Evolutionary conservation across 2,888 invertebrate genomes (phyloP).

Genomic region (Amiota mariae): DNA sequence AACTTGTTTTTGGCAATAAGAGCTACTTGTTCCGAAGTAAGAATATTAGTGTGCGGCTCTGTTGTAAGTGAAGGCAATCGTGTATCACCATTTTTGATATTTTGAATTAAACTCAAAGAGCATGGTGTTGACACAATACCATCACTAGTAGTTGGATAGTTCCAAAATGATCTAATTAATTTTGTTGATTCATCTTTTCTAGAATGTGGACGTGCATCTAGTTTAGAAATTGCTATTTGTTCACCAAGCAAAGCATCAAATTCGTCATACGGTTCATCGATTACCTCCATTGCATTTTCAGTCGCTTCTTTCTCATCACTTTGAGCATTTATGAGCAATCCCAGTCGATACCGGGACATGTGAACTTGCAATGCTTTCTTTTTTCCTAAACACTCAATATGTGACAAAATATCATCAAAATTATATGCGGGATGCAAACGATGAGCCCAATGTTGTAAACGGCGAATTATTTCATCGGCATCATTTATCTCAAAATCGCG

Average conservation of each 20-base stretch:
- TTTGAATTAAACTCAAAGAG: slow-evolving; percentile 34
- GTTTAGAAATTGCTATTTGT: slow-evolving; percentile 77
- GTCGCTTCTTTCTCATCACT: slow-evolving; percentile 74
- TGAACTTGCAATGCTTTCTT: slow-evolving; percentile 86
- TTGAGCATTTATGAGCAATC: slow-evolving; percentile 71
- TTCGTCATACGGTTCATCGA: slow-evolving; percentile 76
- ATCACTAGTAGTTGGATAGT: slow-evolving; percentile 65
- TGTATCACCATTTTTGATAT: slow-evolving; percentile 43
- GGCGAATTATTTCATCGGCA: slow-evolving; percentile 84
- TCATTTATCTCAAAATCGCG: slow-evolving; percentile 89
- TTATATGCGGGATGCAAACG: slow-evolving; percentile 90
- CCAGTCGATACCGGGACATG: slow-evolving; percentile 77
- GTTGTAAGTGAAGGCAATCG: slow-evolving; percentile 53
- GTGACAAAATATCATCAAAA: slow-evolving; percentile 89
- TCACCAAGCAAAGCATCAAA: slow-evolving; percentile 79
- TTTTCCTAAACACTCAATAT: slow-evolving; percentile 85
- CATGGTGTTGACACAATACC: slow-evolving; percentile 67
- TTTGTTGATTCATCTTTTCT: slow-evolving; percentile 43
- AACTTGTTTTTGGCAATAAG: slow-evolving; percentile 81
- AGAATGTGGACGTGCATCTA: slow-evolving; percentile 54
- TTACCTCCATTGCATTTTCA: slow-evolving; percentile 60
- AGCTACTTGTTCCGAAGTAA: slow-evolving; percentile 79
- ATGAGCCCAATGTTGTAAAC: slow-evolving; percentile 94
- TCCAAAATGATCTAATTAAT: slow-evolving; percentile 52
- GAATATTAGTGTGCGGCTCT: no score